Evolutionary conservation across 2,797 vertebrate species (phyloP), one percentile per base, ranked within the genome.

Genomic region (Aplochiton taeniatus): DNA sequence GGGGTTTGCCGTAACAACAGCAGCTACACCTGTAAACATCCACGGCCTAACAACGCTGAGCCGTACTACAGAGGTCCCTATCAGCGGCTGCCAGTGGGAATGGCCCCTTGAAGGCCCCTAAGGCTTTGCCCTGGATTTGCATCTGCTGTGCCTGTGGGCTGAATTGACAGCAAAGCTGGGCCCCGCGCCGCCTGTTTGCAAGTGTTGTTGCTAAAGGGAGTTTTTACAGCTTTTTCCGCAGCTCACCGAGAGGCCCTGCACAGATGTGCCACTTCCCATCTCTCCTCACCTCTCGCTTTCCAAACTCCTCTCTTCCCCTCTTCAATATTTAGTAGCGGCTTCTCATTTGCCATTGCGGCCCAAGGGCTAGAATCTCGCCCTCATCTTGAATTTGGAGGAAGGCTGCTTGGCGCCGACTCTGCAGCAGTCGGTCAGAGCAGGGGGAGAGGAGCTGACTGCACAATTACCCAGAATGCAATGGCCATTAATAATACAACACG

Each of bases 391-490:
- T 78, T 74, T 83, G 76, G 68, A 67, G 58, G 77, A 74, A 58
- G 41, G 57, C 61, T 80, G 45, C 78, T 84, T 66, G 41, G 74
- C 83, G 79, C 70, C 74, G 62, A 59, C 72, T 75, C 68, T 81
- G 80, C 78, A 70, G 81, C 70, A 80, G 68, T 75, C 63, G 13
- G 72, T 70, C 64, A 69, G 66, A 63, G 74, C 75, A 64, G 63
- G 61, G 69, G 58, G 64, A 77, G 85, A 90, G 49, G 72, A 86
- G 87, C 87, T 87, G 84, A 89, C 74, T 87, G 66, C 73, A 85
- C 76, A 79, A 69, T 78, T 79, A 85, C 75, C 64, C 64, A 43
- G 63, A 79, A 70, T 70, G 78, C 69, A 78, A 61, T 75, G 63
- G 72, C 70, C 80, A 83, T 89, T 58, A 87, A 85, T 88, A 88